Base-by-base conservation (phyloP, 1,140 invertebrate genomes). In the Ostrea denselamellosa region DNA sequence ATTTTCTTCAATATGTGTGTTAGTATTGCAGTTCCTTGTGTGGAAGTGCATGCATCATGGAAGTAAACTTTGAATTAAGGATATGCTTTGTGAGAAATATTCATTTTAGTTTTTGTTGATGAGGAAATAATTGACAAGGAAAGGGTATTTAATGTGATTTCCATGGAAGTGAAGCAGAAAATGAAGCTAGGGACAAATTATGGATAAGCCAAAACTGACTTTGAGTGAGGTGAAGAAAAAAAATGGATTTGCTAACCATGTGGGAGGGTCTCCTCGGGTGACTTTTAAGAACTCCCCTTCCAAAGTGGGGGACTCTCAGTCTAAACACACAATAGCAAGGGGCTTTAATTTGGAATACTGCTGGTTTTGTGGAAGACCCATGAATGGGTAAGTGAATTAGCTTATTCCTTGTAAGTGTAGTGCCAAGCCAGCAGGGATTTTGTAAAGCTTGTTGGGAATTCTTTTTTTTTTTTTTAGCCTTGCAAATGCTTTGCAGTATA, bases 301-400 rank as follows among this genome's bases (percentile, higher is more conserved):
- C 9, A 83, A 83, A 83, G 86, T 87, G 56, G 51, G 81, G 77
- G 88, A 89, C 88, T 88, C 90, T 84, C 90, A 90, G 86, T 91
- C 89, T 86, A 87, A 85, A 53, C 87, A 92, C 44, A 87, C 91
- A 5, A 93, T 93, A n/a, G 93, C 92, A 14, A 91, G 89, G 53
- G 93, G 93, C 83, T 93, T 93, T 90, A 91, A 94, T 71, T 87
- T 93, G 77, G 93, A 94, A 65, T 90, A 91, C 81, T 94, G 93
- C 86, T 94, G 93, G 93, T 94, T 94, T 84, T 94, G 93, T 91
- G 93, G 93, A 7, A 84, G 92, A 14, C 92, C 93, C 12, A 94
- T 93, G 93, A 90, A 90, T 44, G 82, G 82, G 82, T 83, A n/a
- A 83, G 82, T 53, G 44, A 62, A n/a, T 7, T 7, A 62, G n/a